Percentiles rank a stretch among this genome's conserved stretches.
phyloP scores from a whole-genome alignment of 2,888 invertebrate species.

The Falcaria lacertinaria region DNA sequence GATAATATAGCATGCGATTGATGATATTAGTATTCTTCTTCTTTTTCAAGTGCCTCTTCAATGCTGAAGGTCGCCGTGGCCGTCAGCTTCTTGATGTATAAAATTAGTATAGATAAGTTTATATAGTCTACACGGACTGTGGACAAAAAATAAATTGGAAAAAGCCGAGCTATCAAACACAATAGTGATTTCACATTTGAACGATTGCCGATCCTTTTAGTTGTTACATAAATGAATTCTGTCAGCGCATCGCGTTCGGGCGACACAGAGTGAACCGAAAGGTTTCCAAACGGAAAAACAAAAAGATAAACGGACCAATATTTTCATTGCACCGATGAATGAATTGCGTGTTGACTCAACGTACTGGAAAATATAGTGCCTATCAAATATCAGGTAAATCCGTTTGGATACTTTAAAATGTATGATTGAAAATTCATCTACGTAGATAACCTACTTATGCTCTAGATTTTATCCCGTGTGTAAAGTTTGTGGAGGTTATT shows the following conservation, averaged over 20 bases:
- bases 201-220: conserved; percentile 49
- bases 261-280: conserved; percentile 42
- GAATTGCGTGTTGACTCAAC: conserved; percentile 59
- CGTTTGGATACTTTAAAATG: conserved; percentile 34
- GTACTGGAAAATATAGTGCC: conserved; percentile 60
- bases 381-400: conserved; percentile 32
- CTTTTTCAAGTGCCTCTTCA: too few relatives aligned
- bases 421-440: too few relatives aligned
- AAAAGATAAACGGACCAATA: conserved; percentile 68
- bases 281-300: conserved; percentile 48
- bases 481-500: too few relatives aligned
- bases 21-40: too few relatives aligned
- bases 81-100: too few relatives aligned
- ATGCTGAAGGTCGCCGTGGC: too few relatives aligned
- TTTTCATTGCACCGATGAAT: conserved; percentile 70
- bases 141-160: conserved; percentile 31
- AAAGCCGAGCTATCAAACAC: conserved; percentile 39
- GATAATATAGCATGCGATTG: too few relatives aligned
- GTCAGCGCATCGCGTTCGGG: conserved; percentile 49
- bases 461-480: too few relatives aligned
- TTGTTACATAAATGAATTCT: conserved; percentile 63
- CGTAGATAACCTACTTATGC: too few relatives aligned
- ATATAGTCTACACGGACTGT: too few relatives aligned
- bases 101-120: too few relatives aligned
- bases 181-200: conserved; percentile 67